phyloP scores from a whole-genome alignment of 2,888 invertebrate genomes.

The Sarcophaga carnaria region DNA sequence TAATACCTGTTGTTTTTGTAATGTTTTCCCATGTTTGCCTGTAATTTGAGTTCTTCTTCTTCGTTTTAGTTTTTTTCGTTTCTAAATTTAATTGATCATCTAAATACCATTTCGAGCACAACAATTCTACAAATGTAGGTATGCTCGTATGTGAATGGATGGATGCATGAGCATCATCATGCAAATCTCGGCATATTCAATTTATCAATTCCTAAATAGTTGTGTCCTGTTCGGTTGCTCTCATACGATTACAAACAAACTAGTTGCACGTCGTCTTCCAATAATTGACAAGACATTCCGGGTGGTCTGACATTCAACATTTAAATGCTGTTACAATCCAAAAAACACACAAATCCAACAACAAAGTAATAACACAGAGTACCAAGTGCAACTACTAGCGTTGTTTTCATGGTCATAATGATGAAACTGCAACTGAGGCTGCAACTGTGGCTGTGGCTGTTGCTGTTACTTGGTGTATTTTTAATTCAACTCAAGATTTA shows the following conservation, averaged over 20 bases:
- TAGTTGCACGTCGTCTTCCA: slow-evolving; percentile 56
- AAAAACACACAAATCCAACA: background rate
- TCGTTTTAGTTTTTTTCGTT: background rate
- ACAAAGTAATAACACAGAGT: background rate
- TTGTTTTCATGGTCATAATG: background rate
- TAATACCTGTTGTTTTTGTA: background rate
- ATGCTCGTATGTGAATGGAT: background rate
- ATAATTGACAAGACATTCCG: slow-evolving; percentile 67
- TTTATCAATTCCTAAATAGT: slow-evolving; percentile 57
- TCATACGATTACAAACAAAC: slow-evolving; percentile 39
- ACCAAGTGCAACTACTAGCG: background rate
- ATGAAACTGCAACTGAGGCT: background rate
- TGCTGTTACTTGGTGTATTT: no score
- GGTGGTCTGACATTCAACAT: slow-evolving; percentile 70
- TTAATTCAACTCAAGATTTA: slow-evolving; percentile 25
- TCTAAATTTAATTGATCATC: slow-evolving; percentile 61
- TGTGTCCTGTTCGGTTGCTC: slow-evolving; percentile 53
- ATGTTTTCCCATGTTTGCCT: background rate
- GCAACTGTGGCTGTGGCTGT: background rate
- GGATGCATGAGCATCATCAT: slow-evolving; percentile 52
- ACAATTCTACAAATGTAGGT: slow-evolving; percentile 43
- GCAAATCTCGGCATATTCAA: slow-evolving; percentile 57
- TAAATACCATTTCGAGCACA: slow-evolving; percentile 60
- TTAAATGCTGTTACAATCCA: slow-evolving; percentile 66
- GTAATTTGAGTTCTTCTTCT: background rate